Base-by-base conservation (phyloP, 2,113 vertebrate genomes). In the Gymnorhina tibicen region DNA sequence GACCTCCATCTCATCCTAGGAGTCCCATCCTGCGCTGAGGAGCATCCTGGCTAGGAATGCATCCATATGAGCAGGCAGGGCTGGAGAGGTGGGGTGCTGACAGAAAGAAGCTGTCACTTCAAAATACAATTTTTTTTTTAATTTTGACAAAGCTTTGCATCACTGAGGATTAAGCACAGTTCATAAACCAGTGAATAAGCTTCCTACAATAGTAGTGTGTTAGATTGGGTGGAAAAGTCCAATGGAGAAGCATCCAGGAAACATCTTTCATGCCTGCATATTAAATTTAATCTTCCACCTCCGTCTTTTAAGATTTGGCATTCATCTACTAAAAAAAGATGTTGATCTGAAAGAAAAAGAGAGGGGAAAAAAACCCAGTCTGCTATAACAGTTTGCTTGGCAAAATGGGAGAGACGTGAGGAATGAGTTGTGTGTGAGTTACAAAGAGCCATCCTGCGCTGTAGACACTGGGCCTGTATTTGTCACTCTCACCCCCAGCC, bases 201-300 rank as follows among this genome's bases (percentile, higher is more conserved):
- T 97, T 97, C 97, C 98, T 98, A 97, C 98, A 97, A 97, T 95
- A 95, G 97, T 94, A 98, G 96, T 95, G 90, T 97, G 98, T 98
- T 97, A 98, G 97, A 95, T 97, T 97, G 97, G 95, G 95, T 97
- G 96, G 93, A 94, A 98, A 97, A 91, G 92, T 89, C 89, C 78
- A 91, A 96, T 91, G 96, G 97, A 98, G 96, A 97, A 96, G 94
- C 97, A 98, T 99, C 98, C 98, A 99, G 98, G 98, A 99, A 99
- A 98, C 86, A 97, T 99, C 98, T 99, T 99, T 99, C 99, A 99
- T 98, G 98, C 95, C 96, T 96, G 81, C 97, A 97, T 98, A 99
- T 99, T 98, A 98, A 98, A 98, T 99, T 98, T 98, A 98, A 99
- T 99, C 98, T 98, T 95, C 97, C 95, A 97, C 96, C 97, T 72